Conservation (phyloP, 2,113 vertebrate species). For the Phycodurus eques region DNA sequence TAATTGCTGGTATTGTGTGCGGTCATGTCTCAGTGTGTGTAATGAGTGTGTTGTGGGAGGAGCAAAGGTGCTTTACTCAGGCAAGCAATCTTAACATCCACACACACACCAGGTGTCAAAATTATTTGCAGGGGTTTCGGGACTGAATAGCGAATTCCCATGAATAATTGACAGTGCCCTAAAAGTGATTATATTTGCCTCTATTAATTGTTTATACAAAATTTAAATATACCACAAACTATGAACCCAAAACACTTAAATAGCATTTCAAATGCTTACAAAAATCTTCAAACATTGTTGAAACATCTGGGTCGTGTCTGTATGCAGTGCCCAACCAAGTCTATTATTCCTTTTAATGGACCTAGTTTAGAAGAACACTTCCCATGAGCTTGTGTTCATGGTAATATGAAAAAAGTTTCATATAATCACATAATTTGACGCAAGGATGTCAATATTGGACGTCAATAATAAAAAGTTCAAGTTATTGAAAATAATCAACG, state of each 20-base stretch:
- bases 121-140: too few relatives aligned
- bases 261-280: too few relatives aligned
- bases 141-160: too few relatives aligned
- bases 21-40: constrained; percentile 48
- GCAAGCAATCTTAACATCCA: constrained; percentile 49
- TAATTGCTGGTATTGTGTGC: constrained; percentile 28
- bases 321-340: constrained; percentile 42
- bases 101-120: constrained; percentile 40
- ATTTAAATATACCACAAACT: too few relatives aligned
- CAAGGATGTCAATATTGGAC: not conserved
- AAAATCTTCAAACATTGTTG: too few relatives aligned
- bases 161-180: too few relatives aligned
- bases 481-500: not conserved
- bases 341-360: constrained; percentile 23
- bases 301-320: constrained; percentile 45
- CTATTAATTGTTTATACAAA: too few relatives aligned
- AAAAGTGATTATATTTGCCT: too few relatives aligned
- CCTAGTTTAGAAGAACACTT: constrained; percentile 4
- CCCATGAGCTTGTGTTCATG: not conserved
- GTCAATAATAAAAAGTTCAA: not conserved
- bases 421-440: not conserved
- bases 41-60: constrained; percentile 58
- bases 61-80: constrained; percentile 43
- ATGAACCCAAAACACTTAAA: too few relatives aligned
- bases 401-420: not conserved